Conservation (phyloP, 64 coral and sea anemone genomes). For the Pocillopora damicornis region DNA sequence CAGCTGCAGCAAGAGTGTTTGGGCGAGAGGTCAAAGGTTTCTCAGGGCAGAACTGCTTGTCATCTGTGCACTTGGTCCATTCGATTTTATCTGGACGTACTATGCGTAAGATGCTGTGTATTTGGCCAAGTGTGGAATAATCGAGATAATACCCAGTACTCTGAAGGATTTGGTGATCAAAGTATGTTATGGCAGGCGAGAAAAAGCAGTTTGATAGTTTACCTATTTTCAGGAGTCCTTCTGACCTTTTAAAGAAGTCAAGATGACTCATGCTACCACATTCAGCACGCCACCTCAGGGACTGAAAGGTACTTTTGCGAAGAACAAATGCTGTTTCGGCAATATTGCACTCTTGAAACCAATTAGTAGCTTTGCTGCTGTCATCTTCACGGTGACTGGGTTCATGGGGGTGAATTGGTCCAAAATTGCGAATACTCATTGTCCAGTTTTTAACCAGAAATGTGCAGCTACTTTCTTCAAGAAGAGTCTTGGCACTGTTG, state of each 20-base stretch:
- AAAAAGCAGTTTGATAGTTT: slow-evolving; percentile 41
- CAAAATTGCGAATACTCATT: slow-evolving; percentile 48
- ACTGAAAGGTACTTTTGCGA: slow-evolving; percentile 28
- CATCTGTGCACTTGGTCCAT: slow-evolving; percentile 42
- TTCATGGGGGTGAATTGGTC: neutral
- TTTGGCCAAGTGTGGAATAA: slow-evolving; percentile 41
- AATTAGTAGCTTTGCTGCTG: neutral
- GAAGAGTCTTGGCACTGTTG: neutral
- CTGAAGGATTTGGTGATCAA: slow-evolving; percentile 13
- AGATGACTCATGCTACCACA: slow-evolving; percentile 39
- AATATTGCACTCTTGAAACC: slow-evolving; percentile 48
- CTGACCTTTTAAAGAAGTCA: slow-evolving; percentile 55
- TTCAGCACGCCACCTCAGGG: slow-evolving; percentile 33
- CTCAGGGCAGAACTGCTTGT: slow-evolving; percentile 6
- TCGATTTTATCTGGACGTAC: slow-evolving; percentile 27
- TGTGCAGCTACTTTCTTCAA: slow-evolving; percentile 32
- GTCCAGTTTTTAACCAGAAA: slow-evolving; percentile 48
- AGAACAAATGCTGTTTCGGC: slow-evolving; percentile 40
- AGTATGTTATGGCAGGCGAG: slow-evolving; percentile 1
- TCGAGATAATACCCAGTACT: slow-evolving; percentile 31
- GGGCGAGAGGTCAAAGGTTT: neutral
- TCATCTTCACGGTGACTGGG: neutral
- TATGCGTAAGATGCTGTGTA: slow-evolving; percentile 48
- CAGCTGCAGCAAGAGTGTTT: slow-evolving; percentile 14
- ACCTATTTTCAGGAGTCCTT: slow-evolving; percentile 50